Evolutionary conservation across 2,113 vertebrate species (phyloP).

Genomic region (Calypte anna): DNA sequence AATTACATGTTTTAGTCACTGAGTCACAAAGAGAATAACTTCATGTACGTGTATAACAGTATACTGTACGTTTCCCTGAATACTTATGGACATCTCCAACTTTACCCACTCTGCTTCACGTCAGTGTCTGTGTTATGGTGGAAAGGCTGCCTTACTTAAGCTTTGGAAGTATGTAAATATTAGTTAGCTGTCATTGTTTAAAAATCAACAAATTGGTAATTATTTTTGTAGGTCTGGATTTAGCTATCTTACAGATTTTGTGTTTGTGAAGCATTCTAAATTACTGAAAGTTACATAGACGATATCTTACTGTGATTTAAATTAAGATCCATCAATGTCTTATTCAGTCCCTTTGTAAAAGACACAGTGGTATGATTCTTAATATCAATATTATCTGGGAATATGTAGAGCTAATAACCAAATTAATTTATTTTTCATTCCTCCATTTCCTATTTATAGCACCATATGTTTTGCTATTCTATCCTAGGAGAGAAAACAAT

Average conservation of each 20-base stretch:
- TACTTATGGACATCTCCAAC: not conserved
- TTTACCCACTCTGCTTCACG: not conserved
- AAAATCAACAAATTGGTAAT: not conserved
- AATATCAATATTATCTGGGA: not conserved
- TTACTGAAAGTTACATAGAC: not conserved
- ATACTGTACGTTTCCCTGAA: not conserved
- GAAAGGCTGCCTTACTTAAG: not conserved
- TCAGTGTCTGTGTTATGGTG: not conserved
- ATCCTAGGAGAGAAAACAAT: not conserved
- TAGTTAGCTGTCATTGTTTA: not conserved
- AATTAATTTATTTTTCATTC: not conserved
- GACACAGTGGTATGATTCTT: not conserved
- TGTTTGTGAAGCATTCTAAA: not conserved
- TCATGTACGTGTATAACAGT: not conserved
- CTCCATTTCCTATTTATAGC: not conserved
- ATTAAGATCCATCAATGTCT: not conserved
- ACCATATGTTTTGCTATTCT: not conserved
- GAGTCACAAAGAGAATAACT: not conserved
- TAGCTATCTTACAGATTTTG: not conserved
- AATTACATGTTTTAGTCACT: not conserved
- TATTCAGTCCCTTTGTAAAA: not conserved
- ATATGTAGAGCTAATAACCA: not conserved
- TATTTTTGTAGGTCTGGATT: not conserved
- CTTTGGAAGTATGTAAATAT: not conserved
- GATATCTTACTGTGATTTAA: not conserved